Conservation (phyloP, 1,140 invertebrate species). For the Hyles euphorbiae region DNA sequence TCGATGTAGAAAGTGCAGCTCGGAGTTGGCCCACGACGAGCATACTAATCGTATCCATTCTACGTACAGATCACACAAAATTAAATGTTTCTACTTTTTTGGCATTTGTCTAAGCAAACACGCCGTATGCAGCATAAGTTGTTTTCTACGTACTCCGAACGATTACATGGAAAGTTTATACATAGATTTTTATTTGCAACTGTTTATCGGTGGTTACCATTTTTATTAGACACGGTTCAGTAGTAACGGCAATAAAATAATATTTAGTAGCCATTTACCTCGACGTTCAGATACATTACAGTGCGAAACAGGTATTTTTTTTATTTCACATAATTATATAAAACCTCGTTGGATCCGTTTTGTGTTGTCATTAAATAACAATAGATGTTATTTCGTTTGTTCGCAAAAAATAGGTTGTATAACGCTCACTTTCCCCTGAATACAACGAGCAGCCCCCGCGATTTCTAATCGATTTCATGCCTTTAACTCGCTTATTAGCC, state of each 20-base stretch:
- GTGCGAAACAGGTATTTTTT: constrained; percentile 3
- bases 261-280: no score
- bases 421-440: constrained; percentile 18
- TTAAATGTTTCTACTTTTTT: background rate
- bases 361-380: constrained; percentile 12
- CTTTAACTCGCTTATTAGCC: constrained; percentile 13
- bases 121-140: no score
- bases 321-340: background rate
- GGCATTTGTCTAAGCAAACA: background rate
- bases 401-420: constrained; percentile 13
- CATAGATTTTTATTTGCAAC: no score
- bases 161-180: no score
- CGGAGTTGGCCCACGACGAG: constrained; percentile 43
- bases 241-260: no score
- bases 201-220: no score
- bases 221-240: no score
- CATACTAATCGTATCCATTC: constrained; percentile 49
- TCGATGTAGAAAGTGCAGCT: constrained; percentile 57
- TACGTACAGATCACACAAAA: constrained; percentile 29
- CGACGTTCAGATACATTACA: no score
- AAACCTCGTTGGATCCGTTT: background rate
- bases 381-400: constrained; percentile 15
- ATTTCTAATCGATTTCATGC: constrained; percentile 25
- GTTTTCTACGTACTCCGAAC: no score
- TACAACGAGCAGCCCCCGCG: constrained; percentile 5